Evolutionary conservation across 2,888 invertebrate genomes (phyloP), one percentile per base, ranked within the genome.

Genomic region (Timema cristinae): DNA sequence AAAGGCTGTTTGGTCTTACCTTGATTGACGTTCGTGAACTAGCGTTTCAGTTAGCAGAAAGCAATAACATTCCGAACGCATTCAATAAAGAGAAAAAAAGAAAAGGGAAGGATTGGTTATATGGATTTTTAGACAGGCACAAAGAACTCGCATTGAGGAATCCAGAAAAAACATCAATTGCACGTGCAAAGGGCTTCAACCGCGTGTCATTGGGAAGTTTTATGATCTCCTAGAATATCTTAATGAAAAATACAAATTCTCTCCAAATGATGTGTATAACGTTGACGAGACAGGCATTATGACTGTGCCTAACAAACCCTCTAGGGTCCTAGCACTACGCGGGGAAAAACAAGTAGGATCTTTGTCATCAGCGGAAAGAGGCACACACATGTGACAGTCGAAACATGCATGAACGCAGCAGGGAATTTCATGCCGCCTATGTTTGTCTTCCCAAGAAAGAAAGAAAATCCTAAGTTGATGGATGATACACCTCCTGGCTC

Each of bases 301-400:
- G 63, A 63, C 63, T 47, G 63, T 63, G 32, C 63, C 63, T 16
- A 63, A 63, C 63, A 63, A 63, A 63, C 63, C 78, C 56, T 75
- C 77, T 11, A 68, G 78, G 73, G 76, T 80, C 11, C 70, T 80
- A 50, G 77, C 77, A 47, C 32, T 63, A 11, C 32, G 16, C 9
- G 63, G 63, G 7, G 16, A 63, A 63, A 63, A 63, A 63, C 16
- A 63, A 32, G 63, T 63, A 11, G 63, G 63, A 13, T 6, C 32
- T 11, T 9, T 63, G 13, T 79, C 79, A 32, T 79, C 79, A 70
- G 79, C 78, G 11, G 79, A 81, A 78, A 73, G 80, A 71, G 80
- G 79, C 7, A 77, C 77, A n/a, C n/a, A 52, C 75, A 77, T n/a
- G 74, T 80, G 8, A 80, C 80, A 15, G 72, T 78, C 61, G 76